Base-by-base conservation (phyloP, 2,113 vertebrate species). In the Centrocercus urophasianus region DNA sequence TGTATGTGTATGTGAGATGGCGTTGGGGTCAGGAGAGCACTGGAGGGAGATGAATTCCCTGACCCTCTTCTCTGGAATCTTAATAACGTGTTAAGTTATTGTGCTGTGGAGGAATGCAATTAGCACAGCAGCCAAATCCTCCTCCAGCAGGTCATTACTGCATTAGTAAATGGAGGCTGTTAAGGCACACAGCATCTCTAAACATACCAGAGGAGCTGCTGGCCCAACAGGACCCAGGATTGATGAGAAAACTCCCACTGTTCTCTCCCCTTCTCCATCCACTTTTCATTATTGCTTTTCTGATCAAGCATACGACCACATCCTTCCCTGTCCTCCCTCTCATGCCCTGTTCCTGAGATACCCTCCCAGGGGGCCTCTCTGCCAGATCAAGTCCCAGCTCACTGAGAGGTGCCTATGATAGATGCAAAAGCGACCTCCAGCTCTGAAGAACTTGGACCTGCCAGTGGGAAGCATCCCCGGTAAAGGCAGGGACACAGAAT, bases 41-140 rank as follows among this genome's bases (percentile, higher is more conserved):
- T 91, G 93, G 74, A 96, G 80, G 95, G 94, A 98, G 97, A 98
- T 97, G 95, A 97, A 97, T 97, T 96, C 95, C 97, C 92, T 96
- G 94, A 96, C 96, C 96, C 96, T 94, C 48, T 92, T 95, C 95
- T 93, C 76, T 96, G 98, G 98, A 98, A 98, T 98, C 97, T 96
- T 96, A 98, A 94, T 97, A 98, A 98, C 86, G 96, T 97, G 97
- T 96, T 97, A 97, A 97, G 96, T 97, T 97, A 97, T 97, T 97
- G 96, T 96, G 97, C 96, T 97, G 97, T 86, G 69, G 94, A 97
- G 96, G 96, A 97, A 98, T 97, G 92, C 92, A 94, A 97, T 98
- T 96, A 97, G 96, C 95, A 88, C 91, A 95, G 93, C 75, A 34
- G 96, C 86, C 82, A 97, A 97, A 97, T 95, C 97, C 95, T 96